Evolutionary conservation across 2,113 vertebrate species (phyloP).

Genomic region (Turnix velox): DNA sequence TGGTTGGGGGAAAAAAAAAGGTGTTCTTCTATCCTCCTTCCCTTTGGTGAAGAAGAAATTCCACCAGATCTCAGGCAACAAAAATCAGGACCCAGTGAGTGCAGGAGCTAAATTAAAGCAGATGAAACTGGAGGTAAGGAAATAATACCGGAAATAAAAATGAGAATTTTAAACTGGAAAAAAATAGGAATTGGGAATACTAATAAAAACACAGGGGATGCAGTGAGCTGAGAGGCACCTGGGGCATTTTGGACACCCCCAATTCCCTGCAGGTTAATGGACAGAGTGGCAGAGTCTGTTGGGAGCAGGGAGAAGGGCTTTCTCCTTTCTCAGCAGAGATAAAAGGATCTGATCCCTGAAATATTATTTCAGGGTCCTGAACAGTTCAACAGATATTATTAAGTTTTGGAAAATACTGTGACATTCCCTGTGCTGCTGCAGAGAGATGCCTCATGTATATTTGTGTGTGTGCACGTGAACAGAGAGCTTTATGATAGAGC

Average conservation of each 20-base stretch:
- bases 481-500: neutral
- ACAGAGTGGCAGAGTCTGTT: accelerated
- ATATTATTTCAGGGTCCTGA: neutral
- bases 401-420: neutral
- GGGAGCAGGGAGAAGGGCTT: neutral
- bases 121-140: neutral
- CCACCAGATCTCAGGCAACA: neutral
- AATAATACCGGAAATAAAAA: neutral
- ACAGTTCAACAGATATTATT: neutral
- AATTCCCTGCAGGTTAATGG: neutral
- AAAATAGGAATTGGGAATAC: neutral
- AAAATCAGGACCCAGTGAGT: neutral
- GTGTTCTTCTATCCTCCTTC: neutral
- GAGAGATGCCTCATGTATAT: neutral
- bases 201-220: neutral
- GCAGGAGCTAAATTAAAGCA: neutral
- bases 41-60: neutral
- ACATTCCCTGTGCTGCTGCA: neutral
- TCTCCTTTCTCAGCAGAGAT: neutral
- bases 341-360: neutral
- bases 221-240: neutral
- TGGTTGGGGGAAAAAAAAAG: neutral
- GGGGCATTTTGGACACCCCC: neutral
- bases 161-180: neutral
- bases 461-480: neutral